phyloP scores from a whole-genome alignment of 2,113 vertebrate species.

The Solenodon paradoxus region DNA sequence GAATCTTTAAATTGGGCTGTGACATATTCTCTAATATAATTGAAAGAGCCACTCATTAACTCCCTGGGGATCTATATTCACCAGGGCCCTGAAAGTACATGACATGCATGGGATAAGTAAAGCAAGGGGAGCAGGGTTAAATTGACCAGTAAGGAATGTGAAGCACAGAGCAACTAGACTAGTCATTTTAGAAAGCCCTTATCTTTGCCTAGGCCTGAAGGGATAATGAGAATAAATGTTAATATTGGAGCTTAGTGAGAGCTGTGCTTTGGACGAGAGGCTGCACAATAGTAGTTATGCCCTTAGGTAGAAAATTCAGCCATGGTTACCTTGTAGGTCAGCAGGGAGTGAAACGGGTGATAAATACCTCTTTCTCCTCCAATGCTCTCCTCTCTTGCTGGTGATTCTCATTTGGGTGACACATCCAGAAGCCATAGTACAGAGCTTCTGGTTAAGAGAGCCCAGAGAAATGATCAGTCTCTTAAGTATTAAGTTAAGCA shows the following conservation, averaged over 20 bases:
- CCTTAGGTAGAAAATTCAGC: background rate
- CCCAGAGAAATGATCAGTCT: background rate
- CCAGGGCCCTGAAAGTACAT: background rate
- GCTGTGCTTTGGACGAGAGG: background rate
- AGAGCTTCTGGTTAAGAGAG: background rate
- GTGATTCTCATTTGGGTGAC: background rate
- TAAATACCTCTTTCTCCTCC: background rate
- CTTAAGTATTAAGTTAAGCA: background rate
- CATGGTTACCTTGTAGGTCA: background rate
- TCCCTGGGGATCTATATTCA: background rate
- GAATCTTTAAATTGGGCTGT: background rate
- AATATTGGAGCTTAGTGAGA: background rate
- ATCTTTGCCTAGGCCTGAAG: rapidly evolving
- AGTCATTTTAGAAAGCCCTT: background rate
- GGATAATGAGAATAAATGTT: background rate
- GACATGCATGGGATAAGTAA: background rate
- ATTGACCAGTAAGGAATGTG: background rate
- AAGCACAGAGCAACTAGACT: background rate
- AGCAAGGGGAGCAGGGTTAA: background rate
- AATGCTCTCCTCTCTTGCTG: background rate
- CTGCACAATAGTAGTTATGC: background rate
- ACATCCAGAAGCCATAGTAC: background rate
- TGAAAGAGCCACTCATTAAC: background rate
- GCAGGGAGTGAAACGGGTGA: background rate
- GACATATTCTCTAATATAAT: background rate